These are phyloP conservation scores for Smittia sp. DNA, from an alignment of 2,888 invertebrate genomes.

Conservation along the genomic window DNA sequence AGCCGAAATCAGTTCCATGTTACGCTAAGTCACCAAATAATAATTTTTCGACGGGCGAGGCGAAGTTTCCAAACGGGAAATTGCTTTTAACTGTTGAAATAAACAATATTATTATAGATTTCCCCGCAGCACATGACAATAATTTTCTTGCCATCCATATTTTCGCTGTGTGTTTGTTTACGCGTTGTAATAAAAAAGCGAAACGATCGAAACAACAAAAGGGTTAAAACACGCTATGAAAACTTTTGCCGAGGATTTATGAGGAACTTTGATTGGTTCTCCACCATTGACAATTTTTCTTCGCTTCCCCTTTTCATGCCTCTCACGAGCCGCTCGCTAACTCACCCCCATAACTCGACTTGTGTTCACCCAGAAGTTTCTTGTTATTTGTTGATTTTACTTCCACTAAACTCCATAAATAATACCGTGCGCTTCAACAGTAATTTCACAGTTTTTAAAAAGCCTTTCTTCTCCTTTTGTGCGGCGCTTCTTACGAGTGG, in stretches of 20 bases:
- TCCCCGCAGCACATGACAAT: constrained; percentile 38
- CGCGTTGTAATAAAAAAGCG: constrained; percentile 31
- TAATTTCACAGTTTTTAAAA: constrained; percentile 17
- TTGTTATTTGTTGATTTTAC: constrained; percentile 36
- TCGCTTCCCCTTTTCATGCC: not conserved
- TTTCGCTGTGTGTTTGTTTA: constrained; percentile 21
- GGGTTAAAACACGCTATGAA: constrained; percentile 39
- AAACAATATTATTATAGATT: constrained; percentile 41
- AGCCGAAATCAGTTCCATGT: constrained; percentile 28
- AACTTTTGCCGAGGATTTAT: constrained; percentile 24
- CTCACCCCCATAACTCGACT: not conserved
- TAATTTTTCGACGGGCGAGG: constrained; percentile 23
- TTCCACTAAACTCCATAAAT: constrained; percentile 35
- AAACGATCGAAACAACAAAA: constrained; percentile 25
- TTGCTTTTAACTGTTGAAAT: constrained; percentile 40
- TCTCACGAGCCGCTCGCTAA: not conserved
- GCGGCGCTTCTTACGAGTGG: not conserved
- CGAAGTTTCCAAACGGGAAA: constrained; percentile 25
- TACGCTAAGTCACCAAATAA: constrained; percentile 40
- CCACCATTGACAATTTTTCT: constrained; percentile 39
- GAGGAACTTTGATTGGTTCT: constrained; percentile 40
- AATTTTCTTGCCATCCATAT: constrained; percentile 31
- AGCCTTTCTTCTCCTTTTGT: not conserved
- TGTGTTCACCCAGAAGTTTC: not conserved
- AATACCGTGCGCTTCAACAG: constrained; percentile 24